A percentile compares a stretch with the other conserved stretches of the same genome.
phyloP scores from a whole-genome alignment of 1,140 invertebrate species.

The Panagrolaimus sp. region DNA sequence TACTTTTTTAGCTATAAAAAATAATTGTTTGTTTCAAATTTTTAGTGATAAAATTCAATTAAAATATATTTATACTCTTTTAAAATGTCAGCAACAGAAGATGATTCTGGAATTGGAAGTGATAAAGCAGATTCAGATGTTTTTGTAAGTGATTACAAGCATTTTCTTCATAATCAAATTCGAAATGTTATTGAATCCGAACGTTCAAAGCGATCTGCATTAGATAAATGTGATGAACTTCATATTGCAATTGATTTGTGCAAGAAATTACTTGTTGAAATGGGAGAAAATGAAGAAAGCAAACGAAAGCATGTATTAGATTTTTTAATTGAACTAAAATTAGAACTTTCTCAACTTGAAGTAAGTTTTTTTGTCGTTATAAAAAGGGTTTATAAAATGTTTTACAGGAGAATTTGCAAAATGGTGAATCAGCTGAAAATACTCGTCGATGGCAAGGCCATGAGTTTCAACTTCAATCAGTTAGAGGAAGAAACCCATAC shows the following conservation, averaged over 20 bases:
- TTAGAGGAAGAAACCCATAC: slow-evolving; percentile 65
- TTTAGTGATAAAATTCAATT: background rate
- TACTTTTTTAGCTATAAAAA: background rate
- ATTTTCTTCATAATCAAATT: slow-evolving; percentile 45
- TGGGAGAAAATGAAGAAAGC: slow-evolving; percentile 11
- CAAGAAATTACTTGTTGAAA: slow-evolving; percentile 35
- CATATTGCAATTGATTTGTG: slow-evolving; percentile 46
- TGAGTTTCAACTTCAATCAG: slow-evolving; percentile 66
- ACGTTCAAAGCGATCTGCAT: slow-evolving; percentile 31
- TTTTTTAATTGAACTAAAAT: slow-evolving; percentile 74
- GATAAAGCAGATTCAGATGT: slow-evolving; percentile 12
- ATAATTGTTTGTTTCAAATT: background rate
- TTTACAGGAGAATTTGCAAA: slow-evolving; percentile 19
- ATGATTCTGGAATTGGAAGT: background rate
- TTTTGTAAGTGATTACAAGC: slow-evolving; percentile 38
- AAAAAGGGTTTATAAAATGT: slow-evolving; percentile 7
- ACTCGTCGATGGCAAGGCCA: slow-evolving; percentile 69
- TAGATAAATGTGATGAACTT: slow-evolving; percentile 31
- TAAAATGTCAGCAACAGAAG: background rate
- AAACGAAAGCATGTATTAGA: slow-evolving; percentile 68
- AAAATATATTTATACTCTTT: background rate
- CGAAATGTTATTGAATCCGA: slow-evolving; percentile 27
- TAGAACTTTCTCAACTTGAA: slow-evolving; percentile 72
- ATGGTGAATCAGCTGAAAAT: slow-evolving; percentile 16
- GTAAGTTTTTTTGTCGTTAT: slow-evolving; percentile 65